Base-by-base conservation (phyloP, 53 echinoderm and acorn worm genomes). In the Arbacia lixula region DNA sequence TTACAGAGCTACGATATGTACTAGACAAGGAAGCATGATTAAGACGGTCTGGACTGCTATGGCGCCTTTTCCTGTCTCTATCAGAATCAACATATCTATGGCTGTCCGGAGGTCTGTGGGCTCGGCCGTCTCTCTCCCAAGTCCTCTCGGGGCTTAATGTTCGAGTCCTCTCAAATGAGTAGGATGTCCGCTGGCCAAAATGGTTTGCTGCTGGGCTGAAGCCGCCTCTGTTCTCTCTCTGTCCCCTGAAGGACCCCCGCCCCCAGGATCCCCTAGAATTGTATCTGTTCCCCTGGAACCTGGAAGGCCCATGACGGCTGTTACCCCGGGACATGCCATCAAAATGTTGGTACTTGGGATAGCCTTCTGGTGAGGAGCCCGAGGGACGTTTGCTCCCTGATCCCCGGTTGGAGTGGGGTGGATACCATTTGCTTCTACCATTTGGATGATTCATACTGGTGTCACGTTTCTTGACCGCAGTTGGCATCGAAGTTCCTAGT, bases 391-490 rank as follows among this genome's bases (percentile, higher is more conserved):
- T 25, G 27, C 52, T 46, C n/a, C 51, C 49, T 12, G 51, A 33
- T 19, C 46, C 46, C 8, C 14, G 46, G 6, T 52, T 50, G 16
- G 35, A 31, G 49, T 4, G 30, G 19, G 20, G 51, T 33, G 14
- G 34, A 52, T 16, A 52, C 51, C 74, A 50, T 34, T 53, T 12
- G 4, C 20, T 30, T 42, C 74, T 50, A 34, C 51, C 51, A 30
- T 74, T 53, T 34, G 52, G 74, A 28, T 46, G 74, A 74, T 74
- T 74, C 74, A 74, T 74, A 31, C 49, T 74, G 3, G 3, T 31
- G 33, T 34, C 50, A 14, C 51, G 10, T 16, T 72, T 50, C 27
- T 49, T 3, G 46, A 53, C 49, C 34, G 74, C 30, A 53, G 74
- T 53, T 74, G 74, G 53, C 74, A 74, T 74, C 2, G 74, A 74